These are phyloP conservation scores for Sinocyclocheilus anshuiensis DNA, from an alignment of 2,113 vertebrate genomes.

Conservation along the genomic window DNA sequence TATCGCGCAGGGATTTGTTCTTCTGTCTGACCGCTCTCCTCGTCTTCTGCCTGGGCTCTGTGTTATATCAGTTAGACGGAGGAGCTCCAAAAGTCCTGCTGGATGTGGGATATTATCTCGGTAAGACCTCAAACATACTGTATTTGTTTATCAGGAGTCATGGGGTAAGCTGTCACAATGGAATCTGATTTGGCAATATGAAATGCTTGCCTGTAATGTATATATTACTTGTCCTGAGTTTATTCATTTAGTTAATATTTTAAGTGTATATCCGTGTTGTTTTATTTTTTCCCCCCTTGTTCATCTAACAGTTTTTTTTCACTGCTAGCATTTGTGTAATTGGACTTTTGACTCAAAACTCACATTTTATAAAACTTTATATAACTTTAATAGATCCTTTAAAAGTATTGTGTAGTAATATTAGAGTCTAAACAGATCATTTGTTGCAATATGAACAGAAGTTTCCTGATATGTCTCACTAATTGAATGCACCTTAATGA, in stretches of 20 bases:
- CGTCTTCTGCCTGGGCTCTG: constrained; percentile 80
- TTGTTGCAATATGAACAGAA: background rate
- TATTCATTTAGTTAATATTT: background rate
- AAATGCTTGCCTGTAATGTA: too few relatives aligned
- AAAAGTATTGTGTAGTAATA: background rate
- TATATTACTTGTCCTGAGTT: background rate
- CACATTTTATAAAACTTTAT: background rate
- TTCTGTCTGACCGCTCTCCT: constrained; percentile 81
- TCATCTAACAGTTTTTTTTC: too few relatives aligned
- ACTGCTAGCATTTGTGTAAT: background rate
- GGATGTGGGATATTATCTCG: constrained; percentile 79
- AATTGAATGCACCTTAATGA: background rate
- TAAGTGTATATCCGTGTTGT: too few relatives aligned
- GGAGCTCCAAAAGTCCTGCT: constrained; percentile 80
- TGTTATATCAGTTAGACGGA: constrained; percentile 80
- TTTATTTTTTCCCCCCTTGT: too few relatives aligned
- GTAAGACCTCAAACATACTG: constrained; percentile 66
- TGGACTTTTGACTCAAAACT: background rate
- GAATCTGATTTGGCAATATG: too few relatives aligned
- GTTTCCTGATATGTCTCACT: background rate
- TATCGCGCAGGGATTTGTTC: constrained; percentile 80
- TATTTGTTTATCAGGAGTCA: background rate
- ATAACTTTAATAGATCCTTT: background rate
- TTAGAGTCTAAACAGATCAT: background rate
- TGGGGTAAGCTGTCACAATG: background rate